A percentile compares a stretch with the other conserved stretches of the same genome.
phyloP scores from a whole-genome alignment of 2,888 invertebrate genomes.

The Agonopterix heracliana region DNA sequence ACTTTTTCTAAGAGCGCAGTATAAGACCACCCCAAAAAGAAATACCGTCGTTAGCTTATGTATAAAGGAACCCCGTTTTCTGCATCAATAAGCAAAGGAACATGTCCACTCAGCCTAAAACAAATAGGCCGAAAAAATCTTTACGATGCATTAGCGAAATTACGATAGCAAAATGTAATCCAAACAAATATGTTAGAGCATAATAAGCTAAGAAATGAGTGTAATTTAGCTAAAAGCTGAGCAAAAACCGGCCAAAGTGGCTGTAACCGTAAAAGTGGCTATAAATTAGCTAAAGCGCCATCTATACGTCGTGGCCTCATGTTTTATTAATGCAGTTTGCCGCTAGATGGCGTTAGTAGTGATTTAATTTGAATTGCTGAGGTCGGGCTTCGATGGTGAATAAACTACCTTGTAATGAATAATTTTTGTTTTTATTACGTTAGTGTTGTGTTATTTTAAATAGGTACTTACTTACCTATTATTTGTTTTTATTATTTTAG shows the following conservation, averaged over 20 bases:
- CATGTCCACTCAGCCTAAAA: slow-evolving; percentile 34
- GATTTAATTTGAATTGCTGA: slow-evolving; percentile 39
- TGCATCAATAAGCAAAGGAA: slow-evolving; percentile 16
- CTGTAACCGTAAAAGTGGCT: slow-evolving; percentile 35
- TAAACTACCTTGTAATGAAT: too few species aligned
- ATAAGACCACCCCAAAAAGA: too few species aligned
- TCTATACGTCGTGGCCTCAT: slow-evolving; percentile 33
- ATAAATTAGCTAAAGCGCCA: slow-evolving; percentile 19
- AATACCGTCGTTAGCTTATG: too few species aligned
- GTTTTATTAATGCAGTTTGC: slow-evolving; percentile 56
- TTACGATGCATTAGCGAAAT: slow-evolving; percentile 55
- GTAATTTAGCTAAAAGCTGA: slow-evolving; percentile 62
- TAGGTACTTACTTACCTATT: too few species aligned
- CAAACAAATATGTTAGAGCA: slow-evolving; percentile 42
- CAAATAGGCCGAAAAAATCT: slow-evolving; percentile 41
- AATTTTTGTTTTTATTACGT: not conserved
- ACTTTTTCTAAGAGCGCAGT: too few species aligned
- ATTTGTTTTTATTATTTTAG: too few species aligned
- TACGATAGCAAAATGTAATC: slow-evolving; percentile 40
- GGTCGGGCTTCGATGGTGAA: too few species aligned
- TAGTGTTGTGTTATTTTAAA: too few species aligned
- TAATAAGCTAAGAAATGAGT: slow-evolving; percentile 28
- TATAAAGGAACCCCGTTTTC: too few species aligned
- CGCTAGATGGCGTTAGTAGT: slow-evolving; percentile 64
- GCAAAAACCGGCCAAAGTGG: slow-evolving; percentile 50